Conservation (phyloP, 92 coral and sea anemone species). For the Epizoanthus rinbou region DNA sequence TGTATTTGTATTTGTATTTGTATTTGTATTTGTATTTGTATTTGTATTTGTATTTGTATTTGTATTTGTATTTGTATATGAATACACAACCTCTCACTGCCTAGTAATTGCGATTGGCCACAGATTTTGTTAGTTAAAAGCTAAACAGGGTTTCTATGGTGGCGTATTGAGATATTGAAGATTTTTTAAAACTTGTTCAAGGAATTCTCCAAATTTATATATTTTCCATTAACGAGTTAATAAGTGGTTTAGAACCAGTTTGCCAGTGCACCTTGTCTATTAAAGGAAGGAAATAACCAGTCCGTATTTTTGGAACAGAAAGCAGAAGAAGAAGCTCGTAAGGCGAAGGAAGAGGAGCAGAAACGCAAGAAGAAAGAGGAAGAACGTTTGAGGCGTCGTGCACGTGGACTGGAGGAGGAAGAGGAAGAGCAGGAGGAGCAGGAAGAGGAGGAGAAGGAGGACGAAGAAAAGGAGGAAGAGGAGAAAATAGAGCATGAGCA, state of each 20-base stretch:
- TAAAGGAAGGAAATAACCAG: not conserved
- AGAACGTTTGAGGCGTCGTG: constrained; percentile 88
- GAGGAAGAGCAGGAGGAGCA: constrained; percentile 72
- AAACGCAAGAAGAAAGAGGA: constrained; percentile 93
- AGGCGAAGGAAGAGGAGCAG: constrained; percentile 92
- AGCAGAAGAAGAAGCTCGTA: constrained; percentile 95
- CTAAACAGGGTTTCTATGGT: not conserved
- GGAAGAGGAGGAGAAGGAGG: constrained; percentile 69
- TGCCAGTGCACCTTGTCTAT: not conserved
- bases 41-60: too few relatives aligned
- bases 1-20: too few relatives aligned
- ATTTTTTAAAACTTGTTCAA: too few relatives aligned
- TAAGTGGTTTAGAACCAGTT: not conserved
- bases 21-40: too few relatives aligned
- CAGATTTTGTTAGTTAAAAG: not conserved
- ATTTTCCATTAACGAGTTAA: too few relatives aligned
- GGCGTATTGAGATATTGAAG: too few relatives aligned
- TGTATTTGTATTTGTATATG: not conserved
- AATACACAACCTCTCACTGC: too few relatives aligned
- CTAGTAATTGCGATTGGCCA: too few relatives aligned
- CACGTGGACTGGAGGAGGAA: constrained; percentile 90
- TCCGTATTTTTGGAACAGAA: constrained; percentile 45
- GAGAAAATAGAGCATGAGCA: constrained; percentile 72
- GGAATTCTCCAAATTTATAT: too few relatives aligned
- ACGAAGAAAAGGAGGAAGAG: constrained; percentile 56